Percentiles rank a stretch among this genome's conserved stretches.
These are phyloP conservation scores for Macrosoma leucophasiata DNA, from an alignment of 2,888 invertebrate genomes.

Conservation along the genomic window DNA sequence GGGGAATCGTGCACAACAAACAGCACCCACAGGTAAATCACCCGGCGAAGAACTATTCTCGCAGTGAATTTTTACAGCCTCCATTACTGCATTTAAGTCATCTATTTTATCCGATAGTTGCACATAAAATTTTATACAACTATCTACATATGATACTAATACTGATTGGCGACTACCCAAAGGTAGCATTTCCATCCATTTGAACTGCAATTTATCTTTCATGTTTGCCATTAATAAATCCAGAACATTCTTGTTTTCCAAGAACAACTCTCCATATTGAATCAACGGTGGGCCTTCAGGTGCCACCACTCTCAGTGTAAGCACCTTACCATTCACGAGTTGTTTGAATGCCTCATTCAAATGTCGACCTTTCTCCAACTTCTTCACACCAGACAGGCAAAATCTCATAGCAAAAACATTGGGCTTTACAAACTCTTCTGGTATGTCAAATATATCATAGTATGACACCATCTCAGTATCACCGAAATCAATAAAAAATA, in stretches of 20 bases:
- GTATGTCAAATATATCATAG: slow-evolving; percentile 84
- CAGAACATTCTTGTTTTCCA: slow-evolving; percentile 75
- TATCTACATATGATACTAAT: slow-evolving; percentile 79
- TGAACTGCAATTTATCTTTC: slow-evolving; percentile 60
- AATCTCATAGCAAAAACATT: slow-evolving; percentile 86
- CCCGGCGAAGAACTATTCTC: slow-evolving; percentile 60
- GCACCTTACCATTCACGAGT: slow-evolving; percentile 77
- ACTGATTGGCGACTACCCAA: slow-evolving; percentile 62
- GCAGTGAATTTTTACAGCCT: slow-evolving; percentile 78
- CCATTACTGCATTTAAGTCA: slow-evolving; percentile 80
- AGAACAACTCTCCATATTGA: slow-evolving; percentile 83
- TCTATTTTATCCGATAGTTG: slow-evolving; percentile 79
- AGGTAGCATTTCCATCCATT: slow-evolving; percentile 51
- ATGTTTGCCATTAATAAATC: slow-evolving; percentile 68
- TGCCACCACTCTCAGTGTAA: slow-evolving; percentile 80
- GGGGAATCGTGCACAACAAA: slow-evolving; percentile 87
- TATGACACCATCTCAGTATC: slow-evolving; percentile 83
- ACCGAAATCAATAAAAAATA: slow-evolving; percentile 89
- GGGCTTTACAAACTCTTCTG: slow-evolving; percentile 81
- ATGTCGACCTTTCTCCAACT: slow-evolving; percentile 72
- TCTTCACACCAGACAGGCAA: slow-evolving; percentile 81
- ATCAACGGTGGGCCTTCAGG: slow-evolving; percentile 82
- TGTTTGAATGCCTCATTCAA: slow-evolving; percentile 83
- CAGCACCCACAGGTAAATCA: slow-evolving; percentile 75
- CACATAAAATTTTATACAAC: slow-evolving; percentile 83